Evolutionary conservation across 2,113 vertebrate genomes (phyloP), one percentile per base, ranked within the genome.

Genomic region (Lycaon pictus): DNA sequence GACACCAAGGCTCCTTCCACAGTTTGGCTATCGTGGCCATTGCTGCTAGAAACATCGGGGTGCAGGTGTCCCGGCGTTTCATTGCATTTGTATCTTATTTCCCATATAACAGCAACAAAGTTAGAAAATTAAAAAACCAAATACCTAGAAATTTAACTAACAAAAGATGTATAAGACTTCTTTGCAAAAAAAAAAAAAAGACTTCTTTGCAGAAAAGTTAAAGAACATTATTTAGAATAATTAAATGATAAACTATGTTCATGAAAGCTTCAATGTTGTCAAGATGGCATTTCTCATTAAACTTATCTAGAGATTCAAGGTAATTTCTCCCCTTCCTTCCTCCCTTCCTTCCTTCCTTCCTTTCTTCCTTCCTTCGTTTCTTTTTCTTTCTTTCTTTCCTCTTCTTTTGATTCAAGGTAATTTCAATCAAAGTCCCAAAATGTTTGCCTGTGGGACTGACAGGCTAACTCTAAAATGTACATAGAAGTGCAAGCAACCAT

Each of bases 131-230:
- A 5, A 67, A 90, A 89, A 32, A 72, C 5, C 27, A 23, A 89
- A 77, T n/a, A 71, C 9, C n/a, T 83, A 58, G 53, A 83, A 89
- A 80, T 35, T 63, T 58, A 58, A 85, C 15, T 58, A 53, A 85
- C 15, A 56, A 69, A 80, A 89, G 3, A 83, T 85, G 12, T 58
- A 0, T 1, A 93, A 53, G 65, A 86, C 17, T 74, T 74, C n/a
- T 90, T 48, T 85, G 29, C 5, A 89, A n/a, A 79, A n/a, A 92
- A 83, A n/a, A n/a, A n/a, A n/a, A n/a, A n/a, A 93, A 53, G 65
- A 86, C 17, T 74, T 74, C n/a, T 90, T 48, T 85, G 29, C 5
- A 89, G 43, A 79, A n/a, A 92, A 83, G 2, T 43, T 88, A 48
- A 25, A 77, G 23, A 90, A 35, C 23, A 32, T 90, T 93, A 43